Percentiles rank a stretch among this genome's conserved stretches.
phyloP scores from a whole-genome alignment of 2,888 invertebrate genomes.

The Ectemnius continuus region DNA sequence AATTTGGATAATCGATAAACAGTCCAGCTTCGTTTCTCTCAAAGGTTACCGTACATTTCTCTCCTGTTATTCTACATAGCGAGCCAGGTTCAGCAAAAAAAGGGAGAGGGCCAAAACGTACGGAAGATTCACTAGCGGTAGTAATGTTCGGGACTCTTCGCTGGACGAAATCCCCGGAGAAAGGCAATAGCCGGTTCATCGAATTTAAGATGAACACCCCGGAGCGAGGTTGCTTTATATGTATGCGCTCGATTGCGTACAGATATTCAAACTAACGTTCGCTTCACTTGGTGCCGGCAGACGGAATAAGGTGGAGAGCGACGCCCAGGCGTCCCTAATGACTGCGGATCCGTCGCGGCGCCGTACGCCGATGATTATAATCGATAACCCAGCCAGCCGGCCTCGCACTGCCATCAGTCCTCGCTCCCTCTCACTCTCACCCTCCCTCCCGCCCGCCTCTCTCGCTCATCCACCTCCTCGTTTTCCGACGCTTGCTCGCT shows the following conservation, averaged over 20 bases:
- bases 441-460: background rate
- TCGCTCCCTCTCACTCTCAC: constrained; percentile 7
- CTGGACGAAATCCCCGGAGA: constrained; percentile 18
- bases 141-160: constrained; percentile 21
- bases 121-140: constrained; percentile 10
- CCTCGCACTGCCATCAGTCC: constrained; percentile 43
- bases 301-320: constrained; percentile 64
- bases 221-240: constrained; percentile 23
- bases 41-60: constrained; percentile 25
- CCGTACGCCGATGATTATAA: constrained; percentile 71
- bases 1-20: constrained; percentile 37
- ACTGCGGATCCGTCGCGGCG: constrained; percentile 68
- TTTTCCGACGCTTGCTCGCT: background rate
- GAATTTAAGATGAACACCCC: constrained; percentile 33
- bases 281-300: constrained; percentile 52
- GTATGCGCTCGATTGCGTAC: constrained; percentile 44
- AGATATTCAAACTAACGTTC: constrained; percentile 22
- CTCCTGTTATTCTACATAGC: background rate
- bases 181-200: constrained; percentile 41
- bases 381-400: constrained; percentile 69
- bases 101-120: constrained; percentile 1
- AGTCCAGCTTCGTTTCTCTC: constrained; percentile 21
- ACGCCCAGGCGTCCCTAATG: constrained; percentile 70
- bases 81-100: background rate
- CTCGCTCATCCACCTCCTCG: background rate